Percentiles rank a stretch among this genome's conserved stretches.
Conservation (phyloP, 2,113 vertebrate genomes). For the Aspiorhynchus laticeps region DNA sequence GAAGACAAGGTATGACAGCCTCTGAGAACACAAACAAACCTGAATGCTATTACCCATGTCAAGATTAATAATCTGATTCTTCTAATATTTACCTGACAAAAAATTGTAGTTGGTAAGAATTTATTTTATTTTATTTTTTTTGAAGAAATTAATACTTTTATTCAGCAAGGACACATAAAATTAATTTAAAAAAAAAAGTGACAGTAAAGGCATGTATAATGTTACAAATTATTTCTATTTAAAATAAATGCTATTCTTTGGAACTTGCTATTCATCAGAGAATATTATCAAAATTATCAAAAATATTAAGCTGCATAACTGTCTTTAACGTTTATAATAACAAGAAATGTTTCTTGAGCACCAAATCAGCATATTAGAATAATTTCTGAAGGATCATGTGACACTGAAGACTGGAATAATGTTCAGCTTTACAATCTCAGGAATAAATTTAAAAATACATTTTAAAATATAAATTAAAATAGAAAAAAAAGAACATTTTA, state of each 20-base stretch:
- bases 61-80: not conserved
- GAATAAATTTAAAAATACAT: not conserved
- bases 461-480: not conserved
- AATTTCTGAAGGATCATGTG: not conserved
- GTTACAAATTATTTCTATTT: too few species aligned
- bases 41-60: not conserved
- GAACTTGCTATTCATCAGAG: too few species aligned
- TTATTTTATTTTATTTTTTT: too few species aligned
- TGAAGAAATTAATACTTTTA: too few species aligned
- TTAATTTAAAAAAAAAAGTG: too few species aligned
- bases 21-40: not conserved
- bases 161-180: too few species aligned
- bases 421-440: not conserved
- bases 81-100: not conserved
- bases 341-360: too few species aligned
- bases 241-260: too few species aligned
- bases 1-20: constrained; percentile 58
- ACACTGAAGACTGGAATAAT: not conserved
- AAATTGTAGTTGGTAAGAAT: not conserved
- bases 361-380: not conserved
- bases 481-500: not conserved
- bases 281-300: not conserved
- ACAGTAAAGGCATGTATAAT: too few species aligned
- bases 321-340: not conserved
- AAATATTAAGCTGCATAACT: not conserved